phyloP scores from a whole-genome alignment of 1,140 invertebrate species.

The Galendromus occidentalis region DNA sequence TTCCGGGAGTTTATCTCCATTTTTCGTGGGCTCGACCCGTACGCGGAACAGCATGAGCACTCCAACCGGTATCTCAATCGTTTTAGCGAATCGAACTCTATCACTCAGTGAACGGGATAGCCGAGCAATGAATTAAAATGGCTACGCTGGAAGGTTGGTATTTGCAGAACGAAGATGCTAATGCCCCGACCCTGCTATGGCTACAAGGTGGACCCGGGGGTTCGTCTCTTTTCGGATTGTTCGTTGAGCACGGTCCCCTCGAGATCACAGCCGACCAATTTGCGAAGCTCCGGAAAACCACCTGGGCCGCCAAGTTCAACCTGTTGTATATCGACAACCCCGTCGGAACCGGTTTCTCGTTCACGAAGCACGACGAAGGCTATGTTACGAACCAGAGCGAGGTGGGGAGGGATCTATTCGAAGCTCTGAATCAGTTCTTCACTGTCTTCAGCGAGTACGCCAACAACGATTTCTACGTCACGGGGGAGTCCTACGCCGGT shows the following conservation, averaged over 20 bases:
- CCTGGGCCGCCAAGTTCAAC: conserved; percentile 51
- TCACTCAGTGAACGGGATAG: neutral
- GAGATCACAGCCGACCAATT: conserved; percentile 27
- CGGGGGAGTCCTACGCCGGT: conserved; percentile 24
- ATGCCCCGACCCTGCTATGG: conserved; percentile 52
- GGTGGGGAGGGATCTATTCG: conserved; percentile 19
- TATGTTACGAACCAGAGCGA: conserved; percentile 18
- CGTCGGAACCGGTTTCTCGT: conserved; percentile 40
- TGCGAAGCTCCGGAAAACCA: conserved; percentile 39
- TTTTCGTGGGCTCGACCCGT: neutral
- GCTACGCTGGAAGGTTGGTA: neutral
- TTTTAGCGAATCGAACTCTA: neutral
- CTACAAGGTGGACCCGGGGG: conserved; percentile 63
- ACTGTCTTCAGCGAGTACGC: conserved; percentile 18
- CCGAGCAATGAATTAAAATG: neutral
- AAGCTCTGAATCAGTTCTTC: conserved; percentile 21
- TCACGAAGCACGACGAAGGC: conserved; percentile 15
- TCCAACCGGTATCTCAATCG: neutral
- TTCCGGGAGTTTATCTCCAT: neutral
- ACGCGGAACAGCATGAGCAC: neutral
- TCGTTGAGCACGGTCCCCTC: conserved; percentile 62
- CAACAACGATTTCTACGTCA: conserved; percentile 21
- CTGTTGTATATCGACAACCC: conserved; percentile 70
- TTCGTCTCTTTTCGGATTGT: conserved; percentile 54
- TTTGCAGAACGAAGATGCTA: conserved; percentile 12